Evolutionary conservation across 2,113 vertebrate species (phyloP).

Genomic region (Podilymbus podiceps): DNA sequence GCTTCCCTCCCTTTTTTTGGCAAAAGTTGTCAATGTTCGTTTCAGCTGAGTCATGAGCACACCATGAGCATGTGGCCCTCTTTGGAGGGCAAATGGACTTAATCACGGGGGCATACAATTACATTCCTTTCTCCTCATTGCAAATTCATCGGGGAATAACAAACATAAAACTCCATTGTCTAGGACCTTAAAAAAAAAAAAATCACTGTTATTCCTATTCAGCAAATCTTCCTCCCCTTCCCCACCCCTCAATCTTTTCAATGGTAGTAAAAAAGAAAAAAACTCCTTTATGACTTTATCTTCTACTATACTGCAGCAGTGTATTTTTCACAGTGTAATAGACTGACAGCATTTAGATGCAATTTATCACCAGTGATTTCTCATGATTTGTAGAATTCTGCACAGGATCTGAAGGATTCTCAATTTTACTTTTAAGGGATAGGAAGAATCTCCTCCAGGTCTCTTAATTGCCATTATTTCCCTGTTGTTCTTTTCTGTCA

Average conservation of each 20-base stretch:
- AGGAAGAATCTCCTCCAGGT: background rate
- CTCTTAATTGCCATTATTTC: background rate
- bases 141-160: constrained; percentile 29
- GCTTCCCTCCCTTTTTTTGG: background rate
- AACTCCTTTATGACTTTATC: background rate
- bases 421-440: background rate
- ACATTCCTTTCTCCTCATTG: constrained; percentile 41
- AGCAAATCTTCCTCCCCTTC: background rate
- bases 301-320: background rate
- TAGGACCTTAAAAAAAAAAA: background rate
- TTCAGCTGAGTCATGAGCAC: constrained; percentile 18
- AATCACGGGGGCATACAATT: constrained; percentile 30
- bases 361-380: background rate
- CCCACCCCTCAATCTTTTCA: background rate
- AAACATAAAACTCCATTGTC: constrained; percentile 51
- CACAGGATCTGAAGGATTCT: background rate
- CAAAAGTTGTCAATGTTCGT: background rate
- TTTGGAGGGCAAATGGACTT: constrained; percentile 39
- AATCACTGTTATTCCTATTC: background rate
- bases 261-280: background rate
- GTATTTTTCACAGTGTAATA: background rate
- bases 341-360: background rate
- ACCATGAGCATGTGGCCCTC: background rate
- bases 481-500: background rate
- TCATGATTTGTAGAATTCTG: background rate